phyloP scores from a whole-genome alignment of 1,140 invertebrate genomes.

The Heliconius nattereri region DNA sequence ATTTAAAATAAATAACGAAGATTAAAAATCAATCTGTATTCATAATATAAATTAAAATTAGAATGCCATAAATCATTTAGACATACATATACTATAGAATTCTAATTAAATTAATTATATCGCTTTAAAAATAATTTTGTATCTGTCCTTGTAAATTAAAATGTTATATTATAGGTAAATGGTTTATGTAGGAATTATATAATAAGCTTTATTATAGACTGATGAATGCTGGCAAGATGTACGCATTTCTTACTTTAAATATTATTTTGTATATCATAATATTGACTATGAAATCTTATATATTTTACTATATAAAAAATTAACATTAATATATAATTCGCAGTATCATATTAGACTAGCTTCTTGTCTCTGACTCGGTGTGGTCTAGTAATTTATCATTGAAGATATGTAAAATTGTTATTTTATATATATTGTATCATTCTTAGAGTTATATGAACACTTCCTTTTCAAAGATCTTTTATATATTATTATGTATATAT shows the following conservation, averaged over 20 bases:
- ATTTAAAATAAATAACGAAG: background rate
- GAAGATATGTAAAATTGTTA: background rate
- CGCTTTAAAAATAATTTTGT: constrained; percentile 3
- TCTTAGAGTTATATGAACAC: background rate
- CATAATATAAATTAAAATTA: background rate
- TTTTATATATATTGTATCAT: background rate
- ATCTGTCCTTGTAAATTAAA: constrained; percentile 35
- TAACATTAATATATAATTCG: constrained; percentile 2
- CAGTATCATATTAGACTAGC: constrained; percentile 1
- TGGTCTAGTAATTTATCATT: background rate
- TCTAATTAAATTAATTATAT: background rate
- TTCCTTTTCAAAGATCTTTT: background rate
- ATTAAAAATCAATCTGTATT: background rate
- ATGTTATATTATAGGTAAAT: constrained; percentile 5
- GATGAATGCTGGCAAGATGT: constrained; percentile 39
- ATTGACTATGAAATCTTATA: constrained; percentile 12
- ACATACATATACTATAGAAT: background rate
- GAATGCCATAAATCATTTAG: constrained; percentile 3
- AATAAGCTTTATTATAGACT: constrained; percentile 38
- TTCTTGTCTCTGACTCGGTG: background rate
- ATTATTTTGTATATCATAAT: constrained; percentile 3
- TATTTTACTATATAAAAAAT: background rate
- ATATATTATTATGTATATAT: background rate
- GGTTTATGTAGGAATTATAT: constrained; percentile 21
- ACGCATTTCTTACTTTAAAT: constrained; percentile 23